Evolutionary conservation across 2,113 vertebrate species (phyloP).

Genomic region (Synodontis membranacea): DNA sequence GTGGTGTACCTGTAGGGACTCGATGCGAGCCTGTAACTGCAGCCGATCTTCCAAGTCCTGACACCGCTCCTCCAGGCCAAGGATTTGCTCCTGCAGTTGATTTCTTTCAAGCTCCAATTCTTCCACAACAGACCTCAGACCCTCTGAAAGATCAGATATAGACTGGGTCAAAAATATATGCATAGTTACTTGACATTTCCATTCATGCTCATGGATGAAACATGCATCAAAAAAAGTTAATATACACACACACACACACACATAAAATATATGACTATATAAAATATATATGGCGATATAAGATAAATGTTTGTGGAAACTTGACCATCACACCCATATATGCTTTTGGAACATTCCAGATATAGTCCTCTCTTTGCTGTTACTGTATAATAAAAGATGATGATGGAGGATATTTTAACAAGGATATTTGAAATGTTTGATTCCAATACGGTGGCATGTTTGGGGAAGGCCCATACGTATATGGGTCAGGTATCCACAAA

Average conservation of each 20-base stretch:
- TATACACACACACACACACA: too few relatives aligned
- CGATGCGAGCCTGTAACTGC: slow-evolving; percentile 85
- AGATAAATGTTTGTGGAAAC: neutral
- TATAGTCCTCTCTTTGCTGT: neutral
- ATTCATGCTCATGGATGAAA: neutral
- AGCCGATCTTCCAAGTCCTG: slow-evolving; percentile 83
- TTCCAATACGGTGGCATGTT: too few relatives aligned
- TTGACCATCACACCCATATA: neutral
- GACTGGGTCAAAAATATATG: neutral
- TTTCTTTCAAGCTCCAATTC: slow-evolving; percentile 89
- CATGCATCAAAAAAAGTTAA: neutral
- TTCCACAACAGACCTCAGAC: slow-evolving; percentile 84
- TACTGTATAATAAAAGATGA: neutral
- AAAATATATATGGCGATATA: too few relatives aligned
- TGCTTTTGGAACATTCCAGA: neutral
- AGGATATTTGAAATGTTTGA: too few relatives aligned
- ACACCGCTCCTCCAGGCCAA: slow-evolving; percentile 83
- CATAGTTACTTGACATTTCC: neutral
- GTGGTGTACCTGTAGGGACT: slow-evolving; percentile 79
- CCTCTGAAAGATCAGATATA: slow-evolving; percentile 57
- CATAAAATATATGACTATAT: neutral
- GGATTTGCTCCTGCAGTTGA: slow-evolving; percentile 90
- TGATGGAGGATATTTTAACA: too few relatives aligned
- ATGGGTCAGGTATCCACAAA: too few relatives aligned
- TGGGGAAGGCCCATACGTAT: too few relatives aligned